phyloP scores from a whole-genome alignment of 2,888 invertebrate species.

The Spilarctia lutea region DNA sequence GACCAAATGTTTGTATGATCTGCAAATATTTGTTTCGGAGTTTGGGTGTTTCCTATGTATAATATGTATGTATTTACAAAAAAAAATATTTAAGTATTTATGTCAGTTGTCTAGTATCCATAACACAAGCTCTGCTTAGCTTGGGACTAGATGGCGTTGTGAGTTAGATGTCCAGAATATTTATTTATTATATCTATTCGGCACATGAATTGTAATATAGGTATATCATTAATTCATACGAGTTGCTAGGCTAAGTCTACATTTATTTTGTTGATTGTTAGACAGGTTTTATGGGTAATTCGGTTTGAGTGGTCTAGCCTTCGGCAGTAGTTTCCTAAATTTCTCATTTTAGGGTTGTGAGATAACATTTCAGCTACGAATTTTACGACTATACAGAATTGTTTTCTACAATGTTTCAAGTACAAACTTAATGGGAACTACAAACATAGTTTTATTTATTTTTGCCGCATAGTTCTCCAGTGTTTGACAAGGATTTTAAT shows the following conservation, averaged over 20 bases:
- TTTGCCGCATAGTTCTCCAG: background rate
- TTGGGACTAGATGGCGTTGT: too few relatives aligned
- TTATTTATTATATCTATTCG: background rate
- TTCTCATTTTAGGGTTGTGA: slow-evolving; percentile 56
- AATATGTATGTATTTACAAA: too few relatives aligned
- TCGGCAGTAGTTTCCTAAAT: slow-evolving; percentile 45
- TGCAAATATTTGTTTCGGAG: too few relatives aligned
- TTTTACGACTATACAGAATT: slow-evolving; percentile 71
- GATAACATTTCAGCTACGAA: slow-evolving; percentile 66
- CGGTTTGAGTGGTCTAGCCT: slow-evolving; percentile 25
- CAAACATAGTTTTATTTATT: background rate
- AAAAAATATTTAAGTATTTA: too few relatives aligned
- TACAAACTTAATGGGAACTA: background rate
- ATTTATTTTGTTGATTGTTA: slow-evolving; percentile 28
- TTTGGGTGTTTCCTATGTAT: too few relatives aligned
- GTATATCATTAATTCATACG: background rate
- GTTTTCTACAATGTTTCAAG: slow-evolving; percentile 42
- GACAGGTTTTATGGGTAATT: slow-evolving; percentile 13
- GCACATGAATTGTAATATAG: background rate
- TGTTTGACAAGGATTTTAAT: too few relatives aligned
- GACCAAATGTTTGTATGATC: too few relatives aligned
- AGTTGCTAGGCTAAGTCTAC: background rate
- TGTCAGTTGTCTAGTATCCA: too few relatives aligned
- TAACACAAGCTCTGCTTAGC: too few relatives aligned
- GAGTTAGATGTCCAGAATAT: too few relatives aligned